Base-by-base conservation (phyloP, 2,888 invertebrate genomes). In the Coenonympha arcania region DNA sequence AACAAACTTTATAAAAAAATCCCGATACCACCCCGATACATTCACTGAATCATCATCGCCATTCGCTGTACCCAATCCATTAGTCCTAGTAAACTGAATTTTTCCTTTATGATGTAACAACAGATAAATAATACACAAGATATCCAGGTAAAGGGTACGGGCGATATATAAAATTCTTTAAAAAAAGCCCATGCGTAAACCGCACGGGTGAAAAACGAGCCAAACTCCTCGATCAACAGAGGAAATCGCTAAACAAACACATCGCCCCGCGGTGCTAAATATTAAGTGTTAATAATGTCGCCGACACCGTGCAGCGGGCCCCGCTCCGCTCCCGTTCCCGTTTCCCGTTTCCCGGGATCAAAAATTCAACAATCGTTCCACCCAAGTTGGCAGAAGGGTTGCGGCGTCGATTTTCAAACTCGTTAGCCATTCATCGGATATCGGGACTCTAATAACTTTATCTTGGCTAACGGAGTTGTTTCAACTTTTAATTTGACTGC, bases 281-380 rank as follows among this genome's bases (percentile, higher is more conserved):
- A 79, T 79, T 77, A 79, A 79, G 77, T 78, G 79, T 77, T 79
- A 79, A 79, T 79, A 79, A 78, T 73, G 71, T 66, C 66, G 68
- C 65, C 66, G 73, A 71, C 73, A 69, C 71, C 72, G 70, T 69
- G 15, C n/a, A n/a, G n/a, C n/a, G n/a, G n/a, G n/a, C n/a, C n/a
- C n/a, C n/a, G n/a, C 36, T 70, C 70, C 65, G 54, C 51, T 56
- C 60, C 61, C 50, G 48, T 8, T 24, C 39, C 22, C 39, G 39
- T 22, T 39, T 24, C 39, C 22, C 39, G 39, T 22, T 39, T 24
- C 39, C 54, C 34, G 51, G 57, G 77, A 79, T 79, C 79, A 79
- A 79, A 79, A 79, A 79, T 79, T 79, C 78, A 79, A 67, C 71
- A 70, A 71, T 71, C 72, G 73, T 75, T 74, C 69, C 77, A 69